These are phyloP conservation scores for Ormia ochracea DNA, from an alignment of 2,888 invertebrate species.

Conservation along the genomic window DNA sequence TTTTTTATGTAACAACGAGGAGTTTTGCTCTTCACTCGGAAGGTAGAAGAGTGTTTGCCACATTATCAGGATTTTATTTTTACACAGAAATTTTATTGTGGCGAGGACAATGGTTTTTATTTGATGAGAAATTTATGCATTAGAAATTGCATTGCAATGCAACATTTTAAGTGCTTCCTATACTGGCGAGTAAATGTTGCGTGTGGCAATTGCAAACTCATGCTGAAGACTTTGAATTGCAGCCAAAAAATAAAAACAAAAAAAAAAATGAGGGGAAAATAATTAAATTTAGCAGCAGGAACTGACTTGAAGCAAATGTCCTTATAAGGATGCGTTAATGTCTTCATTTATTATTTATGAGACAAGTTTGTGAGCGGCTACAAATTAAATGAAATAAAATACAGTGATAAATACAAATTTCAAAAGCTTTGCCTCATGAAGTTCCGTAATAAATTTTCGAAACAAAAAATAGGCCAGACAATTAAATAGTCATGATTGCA, in stretches of 20 bases:
- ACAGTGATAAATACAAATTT: too few species aligned
- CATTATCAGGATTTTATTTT: conserved; percentile 21
- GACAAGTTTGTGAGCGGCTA: too few species aligned
- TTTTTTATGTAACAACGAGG: background rate
- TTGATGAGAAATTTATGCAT: background rate
- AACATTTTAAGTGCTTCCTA: background rate
- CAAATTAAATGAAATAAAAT: too few species aligned
- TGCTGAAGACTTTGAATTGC: conserved; percentile 16
- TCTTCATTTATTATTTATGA: background rate
- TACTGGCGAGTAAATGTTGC: background rate
- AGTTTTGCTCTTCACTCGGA: background rate
- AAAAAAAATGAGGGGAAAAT: too few species aligned
- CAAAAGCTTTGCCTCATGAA: too few species aligned
- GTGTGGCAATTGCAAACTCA: conserved; percentile 51
- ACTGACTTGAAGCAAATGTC: background rate
- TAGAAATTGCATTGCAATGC: conserved; percentile 9
- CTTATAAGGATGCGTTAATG: conserved; percentile 13
- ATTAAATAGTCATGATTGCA: too few species aligned
- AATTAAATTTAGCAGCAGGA: background rate
- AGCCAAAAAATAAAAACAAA: background rate
- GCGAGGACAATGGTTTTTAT: conserved; percentile 19
- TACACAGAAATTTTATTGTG: background rate
- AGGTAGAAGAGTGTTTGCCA: conserved; percentile 42
- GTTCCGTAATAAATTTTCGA: too few species aligned
- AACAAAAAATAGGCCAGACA: too few species aligned